Percentiles rank a stretch among this genome's conserved stretches.
Conservation (phyloP, 2,888 invertebrate genomes). For the Drosophila cognata region DNA sequence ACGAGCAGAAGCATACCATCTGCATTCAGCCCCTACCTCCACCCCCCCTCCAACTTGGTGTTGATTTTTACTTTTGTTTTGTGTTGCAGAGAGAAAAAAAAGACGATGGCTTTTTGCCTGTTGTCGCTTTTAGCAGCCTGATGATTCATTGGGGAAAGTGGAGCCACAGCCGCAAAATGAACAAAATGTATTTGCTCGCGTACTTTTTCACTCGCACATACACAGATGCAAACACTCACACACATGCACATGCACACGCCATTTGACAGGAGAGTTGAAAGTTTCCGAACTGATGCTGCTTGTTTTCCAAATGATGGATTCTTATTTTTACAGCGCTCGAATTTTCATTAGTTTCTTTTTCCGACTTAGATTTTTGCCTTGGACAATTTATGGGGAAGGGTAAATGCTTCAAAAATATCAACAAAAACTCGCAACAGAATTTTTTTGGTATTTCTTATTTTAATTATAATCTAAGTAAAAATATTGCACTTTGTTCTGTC, state of each 20-base stretch:
- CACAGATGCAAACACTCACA: constrained; percentile 12
- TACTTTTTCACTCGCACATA: constrained; percentile 20
- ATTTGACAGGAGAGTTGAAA: constrained; percentile 36
- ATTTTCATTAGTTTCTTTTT: constrained; percentile 8
- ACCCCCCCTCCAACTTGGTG: constrained; percentile 3
- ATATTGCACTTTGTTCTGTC: neutral
- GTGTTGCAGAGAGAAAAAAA: constrained; percentile 7
- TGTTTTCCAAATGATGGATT: constrained; percentile 63
- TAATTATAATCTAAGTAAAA: neutral
- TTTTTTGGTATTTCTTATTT: neutral
- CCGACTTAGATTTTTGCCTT: neutral
- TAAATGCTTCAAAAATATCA: neutral
- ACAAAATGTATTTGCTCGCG: constrained; percentile 50
- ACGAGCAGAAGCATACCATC: constrained; percentile 73
- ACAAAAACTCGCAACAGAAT: neutral
- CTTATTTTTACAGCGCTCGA: constrained; percentile 12
- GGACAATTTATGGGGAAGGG: neutral
- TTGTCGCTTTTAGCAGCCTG: constrained; percentile 54
- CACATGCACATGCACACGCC: constrained; percentile 3
- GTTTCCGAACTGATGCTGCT: constrained; percentile 64
- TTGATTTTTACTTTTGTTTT: constrained; percentile 39
- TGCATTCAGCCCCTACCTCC: constrained; percentile 7
- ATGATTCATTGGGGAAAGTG: constrained; percentile 76
- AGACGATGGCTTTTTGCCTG: constrained; percentile 18
- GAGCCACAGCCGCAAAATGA: constrained; percentile 60